phyloP scores from a whole-genome alignment of 1,140 invertebrate genomes.

The Papilio helenus region DNA sequence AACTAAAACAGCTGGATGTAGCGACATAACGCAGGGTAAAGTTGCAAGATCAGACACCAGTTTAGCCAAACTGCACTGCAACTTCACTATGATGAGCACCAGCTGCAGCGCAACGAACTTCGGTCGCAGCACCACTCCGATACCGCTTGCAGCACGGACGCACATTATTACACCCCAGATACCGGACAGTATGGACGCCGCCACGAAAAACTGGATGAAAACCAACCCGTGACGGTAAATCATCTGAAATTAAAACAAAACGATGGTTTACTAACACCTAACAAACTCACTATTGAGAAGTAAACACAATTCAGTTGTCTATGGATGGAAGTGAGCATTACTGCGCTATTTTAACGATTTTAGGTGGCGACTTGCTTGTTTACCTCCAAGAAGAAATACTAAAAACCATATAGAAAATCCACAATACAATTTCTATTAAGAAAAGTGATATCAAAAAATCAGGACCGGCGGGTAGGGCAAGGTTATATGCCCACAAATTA shows the following conservation, averaged over 20 bases:
- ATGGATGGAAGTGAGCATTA: too few relatives aligned
- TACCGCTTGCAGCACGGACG: slow-evolving; percentile 77
- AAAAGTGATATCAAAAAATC: too few relatives aligned
- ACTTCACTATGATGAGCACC: slow-evolving; percentile 83
- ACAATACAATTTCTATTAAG: too few relatives aligned
- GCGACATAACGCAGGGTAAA: slow-evolving; percentile 79
- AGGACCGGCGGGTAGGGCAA: too few relatives aligned
- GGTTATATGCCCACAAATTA: too few relatives aligned
- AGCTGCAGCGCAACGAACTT: slow-evolving; percentile 83
- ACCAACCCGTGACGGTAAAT: slow-evolving; percentile 84
- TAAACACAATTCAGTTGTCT: too few relatives aligned
- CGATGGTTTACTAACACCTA: not conserved
- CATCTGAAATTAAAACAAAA: slow-evolving; percentile 77
- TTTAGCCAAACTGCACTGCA: slow-evolving; percentile 81
- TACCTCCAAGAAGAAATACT: too few relatives aligned
- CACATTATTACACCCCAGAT: slow-evolving; percentile 86
- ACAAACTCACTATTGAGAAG: too few relatives aligned
- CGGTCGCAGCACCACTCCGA: slow-evolving; percentile 70
- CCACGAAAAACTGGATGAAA: slow-evolving; percentile 84
- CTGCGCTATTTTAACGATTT: too few relatives aligned
- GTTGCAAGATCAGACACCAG: slow-evolving; percentile 72
- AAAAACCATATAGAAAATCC: too few relatives aligned
- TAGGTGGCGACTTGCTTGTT: too few relatives aligned
- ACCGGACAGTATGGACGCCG: slow-evolving; percentile 84
- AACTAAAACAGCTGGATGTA: slow-evolving; percentile 75